Conservation (phyloP, 2,113 vertebrate species). For the Strigops habroptila region DNA sequence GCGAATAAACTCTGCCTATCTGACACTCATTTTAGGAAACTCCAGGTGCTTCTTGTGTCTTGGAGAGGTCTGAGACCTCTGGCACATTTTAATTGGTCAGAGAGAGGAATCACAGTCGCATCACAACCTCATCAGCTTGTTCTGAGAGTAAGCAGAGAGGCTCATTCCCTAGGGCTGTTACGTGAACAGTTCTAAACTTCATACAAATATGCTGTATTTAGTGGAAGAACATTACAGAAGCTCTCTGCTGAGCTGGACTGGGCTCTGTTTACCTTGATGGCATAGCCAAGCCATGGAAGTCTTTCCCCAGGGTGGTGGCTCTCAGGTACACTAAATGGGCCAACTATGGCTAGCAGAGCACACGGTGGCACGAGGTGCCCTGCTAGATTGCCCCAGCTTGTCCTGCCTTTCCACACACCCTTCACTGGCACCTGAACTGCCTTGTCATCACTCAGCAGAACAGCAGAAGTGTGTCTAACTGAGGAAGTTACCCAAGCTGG, state of each 20-base stretch:
- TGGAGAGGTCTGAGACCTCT: not conserved
- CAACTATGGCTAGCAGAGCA: not conserved
- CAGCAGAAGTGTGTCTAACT: not conserved
- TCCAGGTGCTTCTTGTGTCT: not conserved
- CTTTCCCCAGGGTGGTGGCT: not conserved
- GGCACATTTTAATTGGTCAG: not conserved
- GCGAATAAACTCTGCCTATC: slow-evolving; percentile 9
- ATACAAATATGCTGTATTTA: not conserved
- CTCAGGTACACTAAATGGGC: not conserved
- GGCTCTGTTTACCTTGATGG: not conserved
- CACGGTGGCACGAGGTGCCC: rapidly evolving
- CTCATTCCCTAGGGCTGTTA: not conserved
- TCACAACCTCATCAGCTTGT: not conserved
- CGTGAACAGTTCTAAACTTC: not conserved
- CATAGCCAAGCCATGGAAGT: not conserved
- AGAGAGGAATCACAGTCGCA: not conserved
- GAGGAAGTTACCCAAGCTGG: not conserved
- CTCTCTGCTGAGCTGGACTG: not conserved
- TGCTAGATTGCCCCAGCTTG: not conserved
- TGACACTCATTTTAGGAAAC: not conserved
- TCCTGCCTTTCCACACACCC: not conserved
- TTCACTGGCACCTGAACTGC: not conserved
- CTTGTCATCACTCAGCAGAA: not conserved
- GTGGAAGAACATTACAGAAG: not conserved
- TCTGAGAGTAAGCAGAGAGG: not conserved